Evolutionary conservation across 1,140 invertebrate species (phyloP).

Genomic region (Acromyrmex echinatior): DNA sequence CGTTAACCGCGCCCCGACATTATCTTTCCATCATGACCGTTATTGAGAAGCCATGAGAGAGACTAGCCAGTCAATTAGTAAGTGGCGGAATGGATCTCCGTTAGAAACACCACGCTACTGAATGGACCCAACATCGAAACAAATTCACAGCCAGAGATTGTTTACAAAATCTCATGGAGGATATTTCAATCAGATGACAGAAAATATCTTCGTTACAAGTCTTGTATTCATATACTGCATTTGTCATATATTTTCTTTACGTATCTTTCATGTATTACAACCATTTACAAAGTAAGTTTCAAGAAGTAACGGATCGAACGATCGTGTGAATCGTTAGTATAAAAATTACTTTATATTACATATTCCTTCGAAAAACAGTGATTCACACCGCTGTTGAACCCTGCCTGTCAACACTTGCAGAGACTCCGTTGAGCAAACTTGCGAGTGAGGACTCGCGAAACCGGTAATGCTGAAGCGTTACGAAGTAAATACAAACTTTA

Average conservation of each 20-base stretch:
- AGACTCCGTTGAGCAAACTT: constrained; percentile 13
- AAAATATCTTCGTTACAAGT: neutral
- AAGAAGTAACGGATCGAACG: neutral
- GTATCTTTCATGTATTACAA: neutral
- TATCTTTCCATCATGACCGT: constrained; percentile 67
- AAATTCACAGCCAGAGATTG: neutral
- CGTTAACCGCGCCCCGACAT: constrained; percentile 65
- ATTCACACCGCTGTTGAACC: neutral
- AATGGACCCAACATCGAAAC: constrained; percentile 37
- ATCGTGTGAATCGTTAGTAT: neutral
- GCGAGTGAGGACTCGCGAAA: constrained; percentile 34
- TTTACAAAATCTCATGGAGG: constrained; percentile 6
- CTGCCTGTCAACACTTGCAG: constrained; percentile 29
- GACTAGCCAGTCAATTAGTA: constrained; percentile 60
- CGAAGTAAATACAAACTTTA: constrained; percentile 50
- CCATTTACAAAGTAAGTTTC: neutral
- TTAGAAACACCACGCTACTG: constrained; percentile 62
- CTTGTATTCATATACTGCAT: neutral
- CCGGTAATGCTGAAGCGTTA: constrained; percentile 36
- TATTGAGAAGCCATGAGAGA: constrained; percentile 56
- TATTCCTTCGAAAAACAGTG: neutral
- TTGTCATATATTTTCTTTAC: neutral
- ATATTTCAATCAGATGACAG: constrained; percentile 2
- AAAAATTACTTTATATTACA: neutral
- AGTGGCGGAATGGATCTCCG: constrained; percentile 48